Evolutionary conservation across 1,140 invertebrate genomes (phyloP), one percentile per base, ranked within the genome.

Genomic region (Cecropterus lyciades): DNA sequence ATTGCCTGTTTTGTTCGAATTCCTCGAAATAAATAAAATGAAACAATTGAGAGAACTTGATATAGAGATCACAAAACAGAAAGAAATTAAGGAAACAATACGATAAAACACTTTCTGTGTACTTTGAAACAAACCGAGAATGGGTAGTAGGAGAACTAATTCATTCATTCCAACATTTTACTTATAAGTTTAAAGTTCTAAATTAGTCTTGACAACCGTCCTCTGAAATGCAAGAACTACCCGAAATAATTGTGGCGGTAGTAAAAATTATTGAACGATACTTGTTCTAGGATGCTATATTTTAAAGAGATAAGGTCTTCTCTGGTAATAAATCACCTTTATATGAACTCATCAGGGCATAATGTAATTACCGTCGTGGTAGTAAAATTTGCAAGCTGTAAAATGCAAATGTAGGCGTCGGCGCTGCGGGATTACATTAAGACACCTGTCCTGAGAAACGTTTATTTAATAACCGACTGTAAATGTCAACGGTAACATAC

Each of bases 1-100:
- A 55, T 55, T 55, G 52, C 52, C 52, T 55, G 33, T 43, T 55
- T 53, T 53, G 52, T 55, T 40, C 52, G 52, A 33, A 20, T 37
- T 55, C 10, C 4, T 55, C 17, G 15, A 20, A n/a, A 42, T 27
- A 16, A 55, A 42, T 27, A 16, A 55, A 37, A 55, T 55, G 42
- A 42, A 30, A 37, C 37, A 16, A 33, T 55, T 42, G 9, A 20
- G 52, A 55, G 52, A 40, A 20, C 42, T 55, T 40, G n/a, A n/a
- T n/a, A n/a, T n/a, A n/a, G n/a, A n/a, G n/a, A 42, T 10, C 33
- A 40, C 52, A n/a, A 17, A 55, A 55, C 52, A 17, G 33, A 55
- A 55, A 42, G 33, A 55, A 55, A 55, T 55, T 55, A 55, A 42
- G 52, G 14, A 14, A 55, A 55, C 30, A 55, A 42, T 55, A 30